Conservation (phyloP, 1,140 invertebrate genomes). For the Ctenoplectra terminalis region DNA sequence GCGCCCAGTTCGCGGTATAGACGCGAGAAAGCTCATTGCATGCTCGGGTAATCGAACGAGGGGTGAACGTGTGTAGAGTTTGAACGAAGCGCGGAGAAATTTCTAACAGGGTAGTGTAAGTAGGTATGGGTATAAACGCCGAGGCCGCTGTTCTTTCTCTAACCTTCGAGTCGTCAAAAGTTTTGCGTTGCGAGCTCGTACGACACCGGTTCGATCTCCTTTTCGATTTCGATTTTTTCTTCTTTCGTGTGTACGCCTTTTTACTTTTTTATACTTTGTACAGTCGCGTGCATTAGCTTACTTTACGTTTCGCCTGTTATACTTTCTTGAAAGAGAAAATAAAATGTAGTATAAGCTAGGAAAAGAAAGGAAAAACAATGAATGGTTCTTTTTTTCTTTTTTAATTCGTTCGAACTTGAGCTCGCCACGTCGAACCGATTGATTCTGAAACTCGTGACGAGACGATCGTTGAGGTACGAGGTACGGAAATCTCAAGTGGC, state of each 20-base stretch:
- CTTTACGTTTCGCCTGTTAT: not conserved
- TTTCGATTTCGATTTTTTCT: slow-evolving; percentile 1
- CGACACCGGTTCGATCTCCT: not conserved
- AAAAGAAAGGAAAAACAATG: too few relatives aligned
- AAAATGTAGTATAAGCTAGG: too few relatives aligned
- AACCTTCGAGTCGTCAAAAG: slow-evolving; percentile 60
- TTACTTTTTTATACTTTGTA: not conserved
- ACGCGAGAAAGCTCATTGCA: slow-evolving; percentile 6
- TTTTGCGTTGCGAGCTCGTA: not conserved
- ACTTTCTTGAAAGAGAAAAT: too few relatives aligned
- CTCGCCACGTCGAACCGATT: not conserved
- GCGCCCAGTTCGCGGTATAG: slow-evolving; percentile 40
- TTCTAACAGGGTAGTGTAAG: not conserved
- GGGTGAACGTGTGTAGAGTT: not conserved
- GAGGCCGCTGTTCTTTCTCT: slow-evolving; percentile 42
- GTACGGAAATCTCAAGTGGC: slow-evolving; percentile 12
- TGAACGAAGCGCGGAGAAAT: slow-evolving; percentile 1
- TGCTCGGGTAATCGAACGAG: slow-evolving; percentile 30
- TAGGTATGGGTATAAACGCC: not conserved
- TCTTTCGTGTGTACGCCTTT: not conserved
- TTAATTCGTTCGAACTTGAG: too few relatives aligned
- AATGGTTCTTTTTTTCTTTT: too few relatives aligned
- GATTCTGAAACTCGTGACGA: not conserved
- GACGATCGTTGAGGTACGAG: not conserved
- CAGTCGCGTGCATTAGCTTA: not conserved